Evolutionary conservation across 2,888 invertebrate species (phyloP).

Genomic region (Caenorhabditis angaria): DNA sequence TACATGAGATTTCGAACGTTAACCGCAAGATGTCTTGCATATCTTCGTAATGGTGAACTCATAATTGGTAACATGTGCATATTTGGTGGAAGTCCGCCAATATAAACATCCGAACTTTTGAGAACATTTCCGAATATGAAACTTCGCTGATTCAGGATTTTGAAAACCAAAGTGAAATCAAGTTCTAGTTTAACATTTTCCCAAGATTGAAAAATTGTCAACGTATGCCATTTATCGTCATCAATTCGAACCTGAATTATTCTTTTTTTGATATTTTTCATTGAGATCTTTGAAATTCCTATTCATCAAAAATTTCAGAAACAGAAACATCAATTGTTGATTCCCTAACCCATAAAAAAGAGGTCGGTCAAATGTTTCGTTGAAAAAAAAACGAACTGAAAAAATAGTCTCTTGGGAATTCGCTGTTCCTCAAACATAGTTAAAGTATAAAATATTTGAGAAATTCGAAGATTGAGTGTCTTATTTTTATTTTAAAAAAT

Average conservation of each 20-base stretch:
- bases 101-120: conserved; percentile 90
- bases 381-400: not conserved
- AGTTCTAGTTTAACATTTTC: conserved; percentile 71
- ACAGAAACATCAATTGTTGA: too few relatives aligned
- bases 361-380: not conserved
- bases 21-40: conserved; percentile 76
- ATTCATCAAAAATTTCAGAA: not conserved
- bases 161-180: conserved; percentile 66
- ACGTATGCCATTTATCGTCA: conserved; percentile 91
- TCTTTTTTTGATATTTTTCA: not conserved
- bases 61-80: conserved; percentile 61
- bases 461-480: conserved; percentile 6
- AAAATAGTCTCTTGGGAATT: too few relatives aligned
- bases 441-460: conserved; percentile 5
- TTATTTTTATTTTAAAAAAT: conserved; percentile 12
- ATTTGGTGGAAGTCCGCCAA: conserved; percentile 89
- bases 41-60: conserved; percentile 68
- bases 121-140: conserved; percentile 86
- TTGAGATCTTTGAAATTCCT: not conserved
- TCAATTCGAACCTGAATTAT: conserved; percentile 80
- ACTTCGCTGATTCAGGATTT: conserved; percentile 83
- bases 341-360: not conserved
- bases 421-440: too few relatives aligned
- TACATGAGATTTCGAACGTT: conserved; percentile 87
- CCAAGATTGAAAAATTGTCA: conserved; percentile 79